Evolutionary conservation across 1,140 invertebrate genomes (phyloP), one percentile per base, ranked within the genome.

Genomic region (Pachypsylla venusta): DNA sequence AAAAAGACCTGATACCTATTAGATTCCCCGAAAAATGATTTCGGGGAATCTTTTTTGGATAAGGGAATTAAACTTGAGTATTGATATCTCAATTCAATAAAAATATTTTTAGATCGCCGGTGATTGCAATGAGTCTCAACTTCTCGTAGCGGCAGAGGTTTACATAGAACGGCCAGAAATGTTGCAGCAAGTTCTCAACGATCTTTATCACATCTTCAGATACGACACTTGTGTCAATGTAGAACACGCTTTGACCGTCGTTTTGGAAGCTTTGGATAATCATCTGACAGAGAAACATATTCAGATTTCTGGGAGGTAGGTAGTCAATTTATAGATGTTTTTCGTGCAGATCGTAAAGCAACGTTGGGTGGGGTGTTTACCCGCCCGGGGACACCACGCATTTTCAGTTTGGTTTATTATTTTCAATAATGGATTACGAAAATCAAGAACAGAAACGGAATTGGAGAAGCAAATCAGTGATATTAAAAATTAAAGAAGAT

Each of bases 101-200:
- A n/a, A n/a, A n/a, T n/a, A n/a, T 57, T 65, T 67, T 16, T 63
- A 89, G 85, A 82, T 94, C 65, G 82, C 90, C 57, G 93, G 93
- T 14, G 89, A 96, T 75, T 86, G 84, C 1, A 91, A 87, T 69
- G 92, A 96, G 71, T 79, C 84, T 61, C 92, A 96, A 73, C 88
- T 96, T 54, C 69, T 96, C 19, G 80, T 81, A n/a, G 86, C 92
- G 24, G 84, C 84, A 20, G 69, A 77, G 26, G 80, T 82, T 2
- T 92, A 89, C 63, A 79, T 87, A 68, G 83, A 91, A 64, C 74
- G 89, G 62, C 81, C 84, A 1, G 81, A 84, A 27, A 78, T 94
- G 61, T 71, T 98, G 30, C 74, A 84, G 69, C 80, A 85, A 68
- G 86, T 93, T 24, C 75, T 98, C 4, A 96, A 93, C 70, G 89